A percentile compares a stretch with the other conserved stretches of the same genome.
phyloP scores from a whole-genome alignment of 1,140 invertebrate genomes.

The Colletes latitarsis region DNA sequence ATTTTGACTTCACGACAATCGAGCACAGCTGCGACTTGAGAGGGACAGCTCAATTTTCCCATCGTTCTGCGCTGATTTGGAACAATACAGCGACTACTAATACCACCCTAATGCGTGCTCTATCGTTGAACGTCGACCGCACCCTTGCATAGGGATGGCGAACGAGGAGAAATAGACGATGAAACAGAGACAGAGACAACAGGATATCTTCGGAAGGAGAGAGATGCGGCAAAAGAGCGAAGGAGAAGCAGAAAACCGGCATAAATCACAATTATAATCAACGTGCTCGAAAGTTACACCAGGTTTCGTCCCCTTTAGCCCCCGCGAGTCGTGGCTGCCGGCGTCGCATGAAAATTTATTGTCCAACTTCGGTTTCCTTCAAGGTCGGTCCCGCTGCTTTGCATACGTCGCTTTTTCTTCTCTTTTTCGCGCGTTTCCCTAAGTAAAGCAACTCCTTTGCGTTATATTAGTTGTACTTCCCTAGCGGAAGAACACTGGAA shows the following conservation, averaged over 20 bases:
- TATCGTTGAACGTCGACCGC: conserved; percentile 48
- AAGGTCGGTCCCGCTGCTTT: conserved; percentile 61
- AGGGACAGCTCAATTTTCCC: no score
- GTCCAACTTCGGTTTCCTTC: conserved; percentile 66
- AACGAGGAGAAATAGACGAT: conserved; percentile 16
- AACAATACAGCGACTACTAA: conserved; percentile 7
- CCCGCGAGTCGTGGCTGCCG: conserved; percentile 49
- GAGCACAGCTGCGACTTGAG: no score
- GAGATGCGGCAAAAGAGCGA: background rate
- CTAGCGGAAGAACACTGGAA: conserved; percentile 5
- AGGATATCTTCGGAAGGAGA: background rate
- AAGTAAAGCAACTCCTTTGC: conserved; percentile 11
- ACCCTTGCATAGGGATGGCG: conserved; percentile 6
- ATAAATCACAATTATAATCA: conserved; percentile 75
- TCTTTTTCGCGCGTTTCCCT: conserved; percentile 53
- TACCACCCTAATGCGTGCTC: conserved; percentile 61
- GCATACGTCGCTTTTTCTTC: conserved; percentile 58
- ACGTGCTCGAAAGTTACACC: conserved; percentile 70
- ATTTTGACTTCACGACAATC: conserved; percentile 31
- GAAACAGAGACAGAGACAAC: background rate
- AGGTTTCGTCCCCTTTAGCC: conserved; percentile 49
- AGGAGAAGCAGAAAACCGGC: conserved; percentile 31
- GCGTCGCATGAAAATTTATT: conserved; percentile 70
- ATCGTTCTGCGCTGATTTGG: no score
- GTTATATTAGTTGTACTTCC: conserved; percentile 19